phyloP scores from a whole-genome alignment of 2,797 vertebrate species.

The Sebastiscus tertius region DNA sequence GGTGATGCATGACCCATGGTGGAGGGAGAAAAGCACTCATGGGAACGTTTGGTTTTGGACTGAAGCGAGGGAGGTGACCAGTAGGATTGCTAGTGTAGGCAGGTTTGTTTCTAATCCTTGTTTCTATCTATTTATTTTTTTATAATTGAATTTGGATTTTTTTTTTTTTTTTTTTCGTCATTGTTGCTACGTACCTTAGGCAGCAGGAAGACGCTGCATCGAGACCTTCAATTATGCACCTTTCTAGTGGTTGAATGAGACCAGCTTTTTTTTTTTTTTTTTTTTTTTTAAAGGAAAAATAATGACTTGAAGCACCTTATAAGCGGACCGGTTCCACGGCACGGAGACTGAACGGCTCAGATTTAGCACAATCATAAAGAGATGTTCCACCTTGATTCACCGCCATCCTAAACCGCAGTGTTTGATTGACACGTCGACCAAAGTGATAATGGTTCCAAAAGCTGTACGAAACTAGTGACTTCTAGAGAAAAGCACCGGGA shows the following conservation, averaged over 20 bases:
- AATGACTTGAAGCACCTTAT: constrained; percentile 81
- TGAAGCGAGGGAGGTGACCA: constrained; percentile 27
- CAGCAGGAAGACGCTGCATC: constrained; percentile 15
- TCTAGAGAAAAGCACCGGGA: constrained; percentile 43
- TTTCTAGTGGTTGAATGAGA: constrained; percentile 77
- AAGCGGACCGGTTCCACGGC: constrained; percentile 58
- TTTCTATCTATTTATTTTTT: constrained; percentile 70
- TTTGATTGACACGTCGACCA: constrained; percentile 48
- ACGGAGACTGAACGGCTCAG: constrained; percentile 40
- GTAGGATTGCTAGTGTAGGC: constrained; percentile 58
- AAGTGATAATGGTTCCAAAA: constrained; percentile 60
- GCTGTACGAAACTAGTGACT: constrained; percentile 17
- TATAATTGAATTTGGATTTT: constrained; percentile 72
- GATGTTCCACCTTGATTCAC: constrained; percentile 22
- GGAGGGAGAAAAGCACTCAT: constrained; percentile 22
- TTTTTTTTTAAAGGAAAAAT: not conserved
- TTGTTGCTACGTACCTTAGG: constrained; percentile 54
- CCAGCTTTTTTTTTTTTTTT: constrained; percentile 51
- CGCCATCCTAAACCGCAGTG: constrained; percentile 9
- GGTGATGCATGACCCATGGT: not conserved
- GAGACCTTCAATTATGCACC: constrained; percentile 66
- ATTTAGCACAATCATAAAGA: constrained; percentile 57
- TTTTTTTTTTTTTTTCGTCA: constrained; percentile 12
- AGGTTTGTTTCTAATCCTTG: constrained; percentile 64
- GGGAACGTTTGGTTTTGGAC: constrained; percentile 23